Percentiles rank a stretch among this genome's conserved stretches.
These are phyloP conservation scores for Heliocidaris erythrogramma DNA, from an alignment of 35 echinoderm and acorn worm genomes.

Conservation along the genomic window DNA sequence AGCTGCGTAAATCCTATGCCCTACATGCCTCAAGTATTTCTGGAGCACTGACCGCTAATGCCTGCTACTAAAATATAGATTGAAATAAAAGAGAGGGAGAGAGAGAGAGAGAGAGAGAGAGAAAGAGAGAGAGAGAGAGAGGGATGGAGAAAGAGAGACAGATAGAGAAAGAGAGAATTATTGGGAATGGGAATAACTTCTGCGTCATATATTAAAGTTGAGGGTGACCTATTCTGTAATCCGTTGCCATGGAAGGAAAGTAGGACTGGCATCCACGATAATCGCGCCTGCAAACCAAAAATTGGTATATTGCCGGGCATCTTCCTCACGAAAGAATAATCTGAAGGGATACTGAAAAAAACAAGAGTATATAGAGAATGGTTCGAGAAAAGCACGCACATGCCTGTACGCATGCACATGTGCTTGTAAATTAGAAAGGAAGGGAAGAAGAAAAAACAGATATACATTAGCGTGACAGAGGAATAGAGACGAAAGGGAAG, in stretches of 20 bases:
- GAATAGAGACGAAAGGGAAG: too few relatives aligned
- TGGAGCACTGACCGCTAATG: constrained; percentile 7
- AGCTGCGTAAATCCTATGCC: neutral
- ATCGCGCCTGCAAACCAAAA: constrained; percentile 4
- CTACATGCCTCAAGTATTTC: neutral
- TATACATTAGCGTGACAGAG: too few relatives aligned
- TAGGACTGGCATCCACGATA: neutral
- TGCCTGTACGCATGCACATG: too few relatives aligned
- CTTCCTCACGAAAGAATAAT: neutral
- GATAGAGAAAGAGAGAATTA: neutral
- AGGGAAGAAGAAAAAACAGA: too few relatives aligned
- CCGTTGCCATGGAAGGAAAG: neutral
- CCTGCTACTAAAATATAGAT: neutral
- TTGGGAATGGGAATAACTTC: neutral
- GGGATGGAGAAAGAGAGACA: too few relatives aligned
- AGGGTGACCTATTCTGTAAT: neutral
- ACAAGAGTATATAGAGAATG: too few relatives aligned
- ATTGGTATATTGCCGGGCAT: neutral
- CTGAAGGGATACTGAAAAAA: neutral
- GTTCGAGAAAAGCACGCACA: too few relatives aligned
- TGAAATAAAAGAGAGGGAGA: neutral
- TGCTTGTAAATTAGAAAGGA: too few relatives aligned
- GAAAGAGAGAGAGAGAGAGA: too few relatives aligned
- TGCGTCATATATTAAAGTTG: neutral
- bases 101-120: too few relatives aligned